Base-by-base conservation (phyloP, 2,888 invertebrate genomes). In the Tuta absoluta region DNA sequence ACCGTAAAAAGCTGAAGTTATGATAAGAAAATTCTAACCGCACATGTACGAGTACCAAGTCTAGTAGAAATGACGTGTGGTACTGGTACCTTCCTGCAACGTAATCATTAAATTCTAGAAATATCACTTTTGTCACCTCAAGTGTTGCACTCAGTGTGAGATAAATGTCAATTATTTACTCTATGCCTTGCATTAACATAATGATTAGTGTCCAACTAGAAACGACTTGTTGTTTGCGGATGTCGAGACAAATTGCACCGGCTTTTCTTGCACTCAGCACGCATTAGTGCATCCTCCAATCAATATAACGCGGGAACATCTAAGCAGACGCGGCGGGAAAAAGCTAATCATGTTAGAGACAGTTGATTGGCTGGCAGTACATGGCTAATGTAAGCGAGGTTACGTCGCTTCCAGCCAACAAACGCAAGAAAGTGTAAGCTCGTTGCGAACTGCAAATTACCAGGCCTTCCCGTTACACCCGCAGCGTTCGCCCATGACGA, bases 401-500 rank as follows among this genome's bases (percentile, higher is more conserved):
- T 89, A 86, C 69, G 72, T 76, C 71, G 77, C 76, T 80, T 80
- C 77, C 23, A 45, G 21, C 23, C 23, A 38, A 51, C 62, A 33
- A 41, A 62, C 19, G 49, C 62, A 57, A 56, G 63, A 57, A 63
- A 63, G 63, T 57, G 63, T 53, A 62, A 62, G 62, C 62, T 53
- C 49, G 19, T 53, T 19, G 62, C 62, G 33, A 23, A 12, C 61
- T n/a, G 63, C 33, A 53, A 63, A 41, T 41, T 56, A 10, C 17
- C 12, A 24, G 45, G 57, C 7, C 19, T 63, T 57, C 56, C 64
- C 64, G 64, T 64, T 64, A 64, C 21, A n/a, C 38, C 28, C 64
- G 63, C 63, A 51, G 49, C 51, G 23, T 45, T 63, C 59, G 76
- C 68, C 78, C 79, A 77, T 80, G 82, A 82, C 81, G 80, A 81